Base-by-base conservation (phyloP, 2,113 vertebrate species). In the Chloropsis cyanopogon region DNA sequence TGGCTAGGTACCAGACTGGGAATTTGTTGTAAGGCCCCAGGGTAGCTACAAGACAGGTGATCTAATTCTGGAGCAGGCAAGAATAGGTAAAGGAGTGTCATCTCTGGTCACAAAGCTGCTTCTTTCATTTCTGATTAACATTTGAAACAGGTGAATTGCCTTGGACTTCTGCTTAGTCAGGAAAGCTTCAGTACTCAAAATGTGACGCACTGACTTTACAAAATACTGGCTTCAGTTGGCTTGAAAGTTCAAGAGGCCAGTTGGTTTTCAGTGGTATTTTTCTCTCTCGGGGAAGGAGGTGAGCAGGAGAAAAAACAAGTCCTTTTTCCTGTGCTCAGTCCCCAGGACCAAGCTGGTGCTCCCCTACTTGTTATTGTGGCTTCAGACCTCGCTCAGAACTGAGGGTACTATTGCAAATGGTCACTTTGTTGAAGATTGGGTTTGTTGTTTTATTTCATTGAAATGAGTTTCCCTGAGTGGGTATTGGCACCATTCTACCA, bases 361-460 rank as follows among this genome's bases (percentile, higher is more conserved):
- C 19, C 16, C 16, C 5, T 1, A 22, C 24, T 29, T 3, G 0
- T 50, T 47, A 10, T 2, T 68, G 25, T 80, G 60, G 17, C 35
- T 78, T 75, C 42, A 83, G 50, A 33, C 11, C 10, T 78, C 3
- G 1, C 33, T 81, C 50, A 65, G 84, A n/a, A 44, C 37, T 19
- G 18, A 46, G 25, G 9, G 14, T n/a, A 20, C 17, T 42, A 3
- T 33, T 78, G 28, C 46, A 73, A 73, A 70, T 21, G 10, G 12
- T 39, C 8, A 12, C 29, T 53, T 61, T 53, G 31, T 46, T 31
- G 61, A 61, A 37, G n/a, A n/a, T n/a, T n/a, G n/a, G n/a, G n/a
- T n/a, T n/a, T n/a, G n/a, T n/a, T n/a, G n/a, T n/a, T n/a, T n/a
- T n/a, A n/a, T n/a, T n/a, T n/a, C n/a, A n/a, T n/a, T n/a, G n/a